Conservation (phyloP, 2,113 vertebrate genomes). For the Chaetodon trifascialis region DNA sequence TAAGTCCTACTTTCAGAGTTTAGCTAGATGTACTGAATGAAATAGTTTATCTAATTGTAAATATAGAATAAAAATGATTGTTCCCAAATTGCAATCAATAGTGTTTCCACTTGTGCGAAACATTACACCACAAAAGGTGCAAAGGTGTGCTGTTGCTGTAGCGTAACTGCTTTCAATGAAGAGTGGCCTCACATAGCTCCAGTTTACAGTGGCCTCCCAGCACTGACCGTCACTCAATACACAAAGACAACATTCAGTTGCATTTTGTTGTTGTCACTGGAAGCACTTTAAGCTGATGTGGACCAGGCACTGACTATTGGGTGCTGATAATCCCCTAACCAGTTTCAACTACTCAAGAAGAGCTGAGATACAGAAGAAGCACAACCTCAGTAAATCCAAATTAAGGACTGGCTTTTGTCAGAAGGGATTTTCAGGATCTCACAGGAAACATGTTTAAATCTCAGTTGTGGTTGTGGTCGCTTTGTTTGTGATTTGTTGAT, state of each 20-base stretch:
- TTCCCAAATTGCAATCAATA: too few relatives aligned
- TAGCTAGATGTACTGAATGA: too few relatives aligned
- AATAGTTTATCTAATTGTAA: too few relatives aligned
- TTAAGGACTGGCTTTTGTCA: slow-evolving; percentile 2
- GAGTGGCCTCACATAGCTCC: neutral
- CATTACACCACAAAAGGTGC: neutral
- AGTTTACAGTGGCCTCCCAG: neutral
- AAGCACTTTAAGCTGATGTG: neutral
- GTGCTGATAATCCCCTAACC: neutral
- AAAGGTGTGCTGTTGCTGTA: neutral
- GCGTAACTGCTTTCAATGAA: neutral
- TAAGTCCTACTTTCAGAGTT: too few relatives aligned
- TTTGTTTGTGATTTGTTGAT: slow-evolving; percentile 49
- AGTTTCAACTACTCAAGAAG: neutral
- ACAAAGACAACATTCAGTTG: neutral
- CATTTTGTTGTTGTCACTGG: neutral
- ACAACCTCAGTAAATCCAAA: neutral
- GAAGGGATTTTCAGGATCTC: slow-evolving; percentile 4
- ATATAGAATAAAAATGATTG: too few relatives aligned
- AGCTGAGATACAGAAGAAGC: neutral
- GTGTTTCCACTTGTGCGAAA: too few relatives aligned
- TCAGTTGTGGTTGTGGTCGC: slow-evolving; percentile 31
- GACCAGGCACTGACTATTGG: neutral
- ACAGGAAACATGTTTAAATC: slow-evolving; percentile 30
- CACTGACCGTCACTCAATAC: neutral